Conservation (phyloP, 2,113 vertebrate species). For the Eretmochelys imbricata region DNA sequence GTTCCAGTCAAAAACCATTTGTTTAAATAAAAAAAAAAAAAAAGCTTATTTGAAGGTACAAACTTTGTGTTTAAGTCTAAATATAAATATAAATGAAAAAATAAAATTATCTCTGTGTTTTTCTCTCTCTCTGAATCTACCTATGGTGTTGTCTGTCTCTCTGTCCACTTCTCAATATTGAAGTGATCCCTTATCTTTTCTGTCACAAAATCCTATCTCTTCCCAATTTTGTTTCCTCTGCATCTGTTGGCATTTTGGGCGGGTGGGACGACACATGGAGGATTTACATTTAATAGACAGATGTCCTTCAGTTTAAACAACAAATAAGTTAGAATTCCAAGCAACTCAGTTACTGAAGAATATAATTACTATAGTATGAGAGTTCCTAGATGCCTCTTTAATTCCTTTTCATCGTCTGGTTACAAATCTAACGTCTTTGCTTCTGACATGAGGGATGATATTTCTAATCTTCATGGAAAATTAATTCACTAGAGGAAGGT, state of each 20-base stretch:
- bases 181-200: not conserved
- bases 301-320: constrained; percentile 50
- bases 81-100: not conserved
- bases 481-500: constrained; percentile 66
- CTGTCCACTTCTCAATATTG: not conserved
- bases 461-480: constrained; percentile 70
- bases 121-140: not conserved
- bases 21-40: not conserved
- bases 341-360: constrained; percentile 7
- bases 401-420: constrained; percentile 43
- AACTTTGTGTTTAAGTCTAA: not conserved
- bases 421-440: constrained; percentile 52
- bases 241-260: constrained; percentile 48
- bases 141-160: not conserved
- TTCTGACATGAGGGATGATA: constrained; percentile 56
- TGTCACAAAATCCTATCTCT: not conserved
- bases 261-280: not conserved
- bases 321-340: constrained; percentile 35
- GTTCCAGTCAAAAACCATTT: not conserved
- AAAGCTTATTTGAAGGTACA: not conserved
- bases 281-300: constrained; percentile 41
- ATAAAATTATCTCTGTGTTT: not conserved
- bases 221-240: not conserved
- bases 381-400: constrained; percentile 28
- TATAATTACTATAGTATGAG: constrained; percentile 29